Percentiles rank a stretch among this genome's conserved stretches.
Conservation (phyloP, 2,113 vertebrate genomes). For the Callaeas wilsoni region DNA sequence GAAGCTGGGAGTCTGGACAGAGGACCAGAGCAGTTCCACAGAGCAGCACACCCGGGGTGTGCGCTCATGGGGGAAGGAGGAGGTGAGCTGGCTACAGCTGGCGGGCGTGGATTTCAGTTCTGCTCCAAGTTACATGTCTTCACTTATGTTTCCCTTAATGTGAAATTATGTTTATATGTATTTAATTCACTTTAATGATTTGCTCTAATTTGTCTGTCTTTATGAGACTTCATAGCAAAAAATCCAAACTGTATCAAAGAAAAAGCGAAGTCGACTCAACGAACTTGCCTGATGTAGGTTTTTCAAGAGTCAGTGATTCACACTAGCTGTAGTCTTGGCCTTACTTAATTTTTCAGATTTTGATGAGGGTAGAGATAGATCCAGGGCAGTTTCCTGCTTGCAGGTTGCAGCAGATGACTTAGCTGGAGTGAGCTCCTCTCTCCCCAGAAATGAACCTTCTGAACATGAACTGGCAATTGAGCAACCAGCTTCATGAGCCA, state of each 20-base stretch:
- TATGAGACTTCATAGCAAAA: neutral
- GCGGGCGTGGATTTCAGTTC: neutral
- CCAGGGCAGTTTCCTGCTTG: neutral
- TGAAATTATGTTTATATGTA: conserved; percentile 1
- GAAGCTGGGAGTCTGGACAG: neutral
- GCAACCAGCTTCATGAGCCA: neutral
- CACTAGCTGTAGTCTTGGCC: neutral
- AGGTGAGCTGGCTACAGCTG: conserved; percentile 35
- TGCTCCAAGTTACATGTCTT: neutral
- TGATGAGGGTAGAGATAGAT: neutral
- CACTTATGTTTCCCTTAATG: neutral
- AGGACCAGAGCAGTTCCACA: neutral
- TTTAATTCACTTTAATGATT: neutral
- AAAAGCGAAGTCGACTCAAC: neutral
- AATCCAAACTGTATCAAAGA: neutral
- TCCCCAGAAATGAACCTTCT: neutral
- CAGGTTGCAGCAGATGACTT: neutral
- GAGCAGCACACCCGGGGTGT: neutral
- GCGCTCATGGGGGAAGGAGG: neutral
- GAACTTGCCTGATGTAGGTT: neutral
- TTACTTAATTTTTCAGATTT: neutral
- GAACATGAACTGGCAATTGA: neutral
- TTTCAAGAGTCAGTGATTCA: neutral
- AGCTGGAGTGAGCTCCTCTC: neutral
- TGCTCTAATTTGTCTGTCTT: neutral